Conservation (phyloP, 2,113 vertebrate species). For the human region GRCh38 chr1:163524001-163524500, state of each 20-base stretch:
- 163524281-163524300: constrained; percentile 60
- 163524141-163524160: constrained; percentile 1
- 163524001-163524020: neutral
- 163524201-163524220: neutral
- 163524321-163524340: constrained; percentile 65
- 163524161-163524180: neutral
- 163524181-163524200: neutral
- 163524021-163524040: neutral
- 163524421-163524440: constrained; percentile 56
- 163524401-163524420: constrained; percentile 48
- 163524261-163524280: constrained; percentile 48
- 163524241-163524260: constrained; percentile 31
- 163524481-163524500: constrained; percentile 44
- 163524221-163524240: neutral
- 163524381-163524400: constrained; percentile 49
- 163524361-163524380: constrained; percentile 26
- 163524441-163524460: constrained; percentile 63
- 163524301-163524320: constrained; percentile 43
- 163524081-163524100: neutral
- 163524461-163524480: constrained; percentile 37
- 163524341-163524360: constrained; percentile 30
- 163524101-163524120: neutral
- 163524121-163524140: neutral
- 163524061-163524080: neutral
- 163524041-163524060: neutral